These are phyloP conservation scores for Microchirus variegatus DNA, from an alignment of 2,797 vertebrate species.

Conservation along the genomic window DNA sequence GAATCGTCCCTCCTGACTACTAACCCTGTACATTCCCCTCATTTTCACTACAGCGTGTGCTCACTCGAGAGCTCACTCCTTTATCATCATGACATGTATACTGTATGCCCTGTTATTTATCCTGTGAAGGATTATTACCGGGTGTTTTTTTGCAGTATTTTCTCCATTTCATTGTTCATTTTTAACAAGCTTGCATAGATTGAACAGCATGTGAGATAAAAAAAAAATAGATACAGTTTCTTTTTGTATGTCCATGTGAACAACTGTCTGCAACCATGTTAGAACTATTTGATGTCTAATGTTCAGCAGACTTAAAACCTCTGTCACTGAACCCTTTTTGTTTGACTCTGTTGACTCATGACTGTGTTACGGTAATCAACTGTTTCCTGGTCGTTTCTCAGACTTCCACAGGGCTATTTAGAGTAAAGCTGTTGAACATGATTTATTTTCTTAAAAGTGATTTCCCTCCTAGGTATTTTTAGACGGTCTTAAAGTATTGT, in stretches of 20 bases:
- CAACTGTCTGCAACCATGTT: slow-evolving; percentile 21
- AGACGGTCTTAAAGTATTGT: slow-evolving; percentile 46
- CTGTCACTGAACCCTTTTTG: slow-evolving; percentile 17
- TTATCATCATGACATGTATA: slow-evolving; percentile 21
- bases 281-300: slow-evolving; percentile 6
- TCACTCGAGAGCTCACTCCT: slow-evolving; percentile 16
- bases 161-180: slow-evolving; percentile 47
- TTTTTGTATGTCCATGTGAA: slow-evolving; percentile 22
- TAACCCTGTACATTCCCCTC: slow-evolving; percentile 23
- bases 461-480: slow-evolving; percentile 61
- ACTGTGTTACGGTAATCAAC: slow-evolving; percentile 25
- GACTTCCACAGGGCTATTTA: slow-evolving; percentile 47
- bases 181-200: slow-evolving; percentile 35
- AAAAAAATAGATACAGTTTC: slow-evolving; percentile 18
- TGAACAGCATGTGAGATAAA: slow-evolving; percentile 63
- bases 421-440: slow-evolving; percentile 40
- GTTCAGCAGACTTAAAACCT: slow-evolving; percentile 7
- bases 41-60: slow-evolving; percentile 37
- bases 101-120: slow-evolving; percentile 32
- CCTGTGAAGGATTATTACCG: slow-evolving; percentile 21
- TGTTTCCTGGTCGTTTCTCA: slow-evolving; percentile 55
- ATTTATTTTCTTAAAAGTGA: slow-evolving; percentile 53
- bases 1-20: slow-evolving; percentile 37
- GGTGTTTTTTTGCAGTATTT: slow-evolving; percentile 36
- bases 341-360: slow-evolving; percentile 31